phyloP scores from a whole-genome alignment of 2,113 vertebrate genomes.

The Condylura cristata region DNA sequence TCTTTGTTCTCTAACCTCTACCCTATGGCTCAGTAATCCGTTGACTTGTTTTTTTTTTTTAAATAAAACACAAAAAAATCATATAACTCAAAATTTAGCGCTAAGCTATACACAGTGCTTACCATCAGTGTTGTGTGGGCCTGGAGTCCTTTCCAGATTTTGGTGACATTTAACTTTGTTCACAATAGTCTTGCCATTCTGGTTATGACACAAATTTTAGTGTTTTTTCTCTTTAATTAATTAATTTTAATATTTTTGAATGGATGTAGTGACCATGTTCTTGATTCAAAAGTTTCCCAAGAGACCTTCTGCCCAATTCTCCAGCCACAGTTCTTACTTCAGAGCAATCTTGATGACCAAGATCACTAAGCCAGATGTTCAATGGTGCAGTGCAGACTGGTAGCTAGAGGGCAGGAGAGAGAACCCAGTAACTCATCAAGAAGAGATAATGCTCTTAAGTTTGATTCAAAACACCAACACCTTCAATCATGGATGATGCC shows the following conservation, averaged over 20 bases:
- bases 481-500: background rate
- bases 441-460: background rate
- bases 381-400: background rate
- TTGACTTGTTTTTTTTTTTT: slow-evolving; percentile 26
- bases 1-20: background rate
- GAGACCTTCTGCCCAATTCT: background rate
- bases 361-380: background rate
- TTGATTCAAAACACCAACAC: background rate
- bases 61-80: background rate
- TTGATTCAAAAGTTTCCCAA: background rate
- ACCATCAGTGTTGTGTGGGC: background rate
- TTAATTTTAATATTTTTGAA: background rate
- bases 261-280: background rate
- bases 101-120: background rate
- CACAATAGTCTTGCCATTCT: background rate
- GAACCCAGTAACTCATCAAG: background rate
- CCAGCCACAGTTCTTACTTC: background rate
- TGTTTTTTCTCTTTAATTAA: no score
- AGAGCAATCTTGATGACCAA: background rate
- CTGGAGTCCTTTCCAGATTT: background rate
- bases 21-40: background rate
- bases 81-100: background rate
- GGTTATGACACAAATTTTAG: background rate
- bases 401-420: background rate
- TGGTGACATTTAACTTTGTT: background rate